Percentiles rank a stretch among this genome's conserved stretches.
Conservation (phyloP, 92 coral and sea anemone species). For the Pocillopora grandis region DNA sequence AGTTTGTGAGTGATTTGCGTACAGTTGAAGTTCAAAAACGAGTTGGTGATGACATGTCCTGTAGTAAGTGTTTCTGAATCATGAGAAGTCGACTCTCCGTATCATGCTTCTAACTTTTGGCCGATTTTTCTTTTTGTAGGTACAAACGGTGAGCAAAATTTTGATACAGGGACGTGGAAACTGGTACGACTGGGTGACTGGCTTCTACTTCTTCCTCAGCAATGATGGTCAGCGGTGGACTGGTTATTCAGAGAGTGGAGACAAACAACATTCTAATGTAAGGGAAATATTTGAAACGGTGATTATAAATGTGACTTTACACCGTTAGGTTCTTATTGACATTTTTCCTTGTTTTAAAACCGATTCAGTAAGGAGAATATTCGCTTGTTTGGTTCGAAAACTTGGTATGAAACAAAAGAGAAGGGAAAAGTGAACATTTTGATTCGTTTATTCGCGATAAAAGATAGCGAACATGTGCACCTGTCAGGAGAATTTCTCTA, state of each 20-base stretch:
- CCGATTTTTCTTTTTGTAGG: not conserved
- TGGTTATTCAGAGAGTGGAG: slow-evolving; percentile 55
- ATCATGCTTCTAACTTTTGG: not conserved
- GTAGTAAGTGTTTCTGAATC: not conserved
- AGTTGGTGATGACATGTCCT: too few species aligned
- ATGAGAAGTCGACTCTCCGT: not conserved
- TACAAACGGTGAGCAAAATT: slow-evolving; percentile 23
- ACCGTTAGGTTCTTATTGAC: not conserved
- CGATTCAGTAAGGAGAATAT: not conserved
- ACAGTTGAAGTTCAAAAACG: too few species aligned
- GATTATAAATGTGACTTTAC: not conserved
- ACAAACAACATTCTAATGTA: slow-evolving; percentile 55
- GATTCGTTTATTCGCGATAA: too few species aligned
- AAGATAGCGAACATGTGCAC: too few species aligned
- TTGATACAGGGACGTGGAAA: slow-evolving; percentile 53
- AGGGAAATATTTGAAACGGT: not conserved
- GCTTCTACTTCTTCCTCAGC: slow-evolving; percentile 62
- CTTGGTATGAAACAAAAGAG: too few species aligned
- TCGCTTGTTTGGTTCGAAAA: too few species aligned
- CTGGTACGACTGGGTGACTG: slow-evolving; percentile 74
- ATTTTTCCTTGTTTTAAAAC: not conserved
- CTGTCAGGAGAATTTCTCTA: too few species aligned
- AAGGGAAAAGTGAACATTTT: too few species aligned
- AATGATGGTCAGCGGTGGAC: slow-evolving; percentile 76
- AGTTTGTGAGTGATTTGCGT: too few species aligned